Percentiles rank a stretch among this genome's conserved stretches.
phyloP scores from a whole-genome alignment of 2,888 invertebrate genomes.

The Papilio protenor region DNA sequence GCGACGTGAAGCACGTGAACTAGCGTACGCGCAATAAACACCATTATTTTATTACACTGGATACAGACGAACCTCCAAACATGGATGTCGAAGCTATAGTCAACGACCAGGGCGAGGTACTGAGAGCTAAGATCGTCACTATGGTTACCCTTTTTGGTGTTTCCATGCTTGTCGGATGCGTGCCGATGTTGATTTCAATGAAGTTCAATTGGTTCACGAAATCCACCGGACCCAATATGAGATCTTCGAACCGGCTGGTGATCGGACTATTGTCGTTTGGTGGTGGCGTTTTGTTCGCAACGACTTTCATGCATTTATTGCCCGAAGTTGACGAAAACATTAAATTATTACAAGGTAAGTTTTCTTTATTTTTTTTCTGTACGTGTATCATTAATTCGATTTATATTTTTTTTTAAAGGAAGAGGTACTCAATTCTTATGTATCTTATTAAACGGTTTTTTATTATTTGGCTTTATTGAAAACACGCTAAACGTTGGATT shows the following conservation, averaged over 20 bases:
- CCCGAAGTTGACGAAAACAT: slow-evolving; percentile 91
- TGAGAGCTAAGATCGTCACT: slow-evolving; percentile 90
- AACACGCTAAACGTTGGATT: too few species aligned
- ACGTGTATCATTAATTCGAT: neutral
- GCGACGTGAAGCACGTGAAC: slow-evolving; percentile 46
- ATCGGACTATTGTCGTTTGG: slow-evolving; percentile 90
- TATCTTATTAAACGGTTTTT: too few species aligned
- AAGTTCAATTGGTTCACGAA: slow-evolving; percentile 86
- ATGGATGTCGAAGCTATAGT: slow-evolving; percentile 46
- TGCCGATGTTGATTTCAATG: slow-evolving; percentile 89
- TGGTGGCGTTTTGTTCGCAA: slow-evolving; percentile 92
- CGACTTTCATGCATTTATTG: slow-evolving; percentile 91
- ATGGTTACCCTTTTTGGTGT: slow-evolving; percentile 90
- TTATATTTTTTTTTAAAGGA: too few species aligned
- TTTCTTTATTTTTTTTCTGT: slow-evolving; percentile 27
- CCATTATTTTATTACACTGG: slow-evolving; percentile 45
- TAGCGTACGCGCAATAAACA: slow-evolving; percentile 21
- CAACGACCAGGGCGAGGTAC: slow-evolving; percentile 68
- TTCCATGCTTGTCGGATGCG: slow-evolving; percentile 90
- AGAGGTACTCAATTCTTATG: too few species aligned
- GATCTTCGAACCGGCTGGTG: slow-evolving; percentile 81
- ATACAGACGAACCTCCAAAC: slow-evolving; percentile 48
- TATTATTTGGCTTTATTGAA: too few species aligned
- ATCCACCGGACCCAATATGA: slow-evolving; percentile 70
- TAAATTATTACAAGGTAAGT: slow-evolving; percentile 83